A percentile compares a stretch with the other conserved stretches of the same genome.
These are phyloP conservation scores for Lepidurus arcticus DNA, from an alignment of 1,140 invertebrate genomes.

Conservation along the genomic window DNA sequence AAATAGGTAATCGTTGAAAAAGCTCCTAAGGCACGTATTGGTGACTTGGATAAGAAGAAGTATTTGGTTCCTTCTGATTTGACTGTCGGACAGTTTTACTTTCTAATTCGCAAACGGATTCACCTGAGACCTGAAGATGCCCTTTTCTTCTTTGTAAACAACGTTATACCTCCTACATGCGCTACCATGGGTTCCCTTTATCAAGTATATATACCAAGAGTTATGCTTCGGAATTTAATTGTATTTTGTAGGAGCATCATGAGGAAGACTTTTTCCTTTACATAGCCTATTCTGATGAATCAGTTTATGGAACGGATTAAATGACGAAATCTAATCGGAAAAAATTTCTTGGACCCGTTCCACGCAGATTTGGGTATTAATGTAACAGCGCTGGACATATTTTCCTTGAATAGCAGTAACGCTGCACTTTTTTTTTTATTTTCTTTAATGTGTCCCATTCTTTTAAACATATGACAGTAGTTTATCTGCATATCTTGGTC, in stretches of 20 bases:
- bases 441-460: background rate
- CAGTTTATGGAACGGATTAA: constrained; percentile 74
- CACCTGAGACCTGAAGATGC: constrained; percentile 96
- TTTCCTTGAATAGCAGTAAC: background rate
- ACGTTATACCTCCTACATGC: constrained; percentile 97
- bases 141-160: constrained; percentile 99
- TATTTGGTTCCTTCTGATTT: constrained; percentile 98
- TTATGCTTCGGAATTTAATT: constrained; percentile 32
- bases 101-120: constrained; percentile 94
- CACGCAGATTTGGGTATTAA: background rate
- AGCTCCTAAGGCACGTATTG: constrained; percentile 95
- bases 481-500: background rate
- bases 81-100: constrained; percentile 99
- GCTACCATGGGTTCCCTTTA: constrained; percentile 99
- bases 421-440: background rate
- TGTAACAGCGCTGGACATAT: background rate
- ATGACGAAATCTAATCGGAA: background rate
- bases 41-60: constrained; percentile 99
- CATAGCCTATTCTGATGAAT: constrained; percentile 99
- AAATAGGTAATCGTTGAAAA: constrained; percentile 95
- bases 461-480: constrained; percentile 3
- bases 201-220: constrained; percentile 59
- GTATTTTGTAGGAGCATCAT: constrained; percentile 78
- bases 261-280: constrained; percentile 99
- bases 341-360: background rate